Evolutionary conservation across 1,140 invertebrate species (phyloP).

Genomic region (Diplogasteroides magnus): DNA sequence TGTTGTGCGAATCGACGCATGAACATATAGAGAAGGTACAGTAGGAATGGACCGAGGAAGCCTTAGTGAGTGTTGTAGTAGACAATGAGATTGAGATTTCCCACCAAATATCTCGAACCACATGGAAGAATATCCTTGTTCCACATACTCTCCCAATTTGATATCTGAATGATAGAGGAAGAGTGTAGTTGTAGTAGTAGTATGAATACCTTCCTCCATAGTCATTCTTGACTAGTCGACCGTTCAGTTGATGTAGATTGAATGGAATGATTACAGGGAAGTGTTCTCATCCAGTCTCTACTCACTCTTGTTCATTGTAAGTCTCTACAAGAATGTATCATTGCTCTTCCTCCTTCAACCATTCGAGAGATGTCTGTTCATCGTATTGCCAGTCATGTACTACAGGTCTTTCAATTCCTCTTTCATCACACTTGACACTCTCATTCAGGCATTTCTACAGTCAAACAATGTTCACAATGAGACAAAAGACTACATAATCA

Average conservation of each 20-base stretch:
- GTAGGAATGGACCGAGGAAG: no score
- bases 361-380: slow-evolving; percentile 12
- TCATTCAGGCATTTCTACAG: slow-evolving; percentile 18
- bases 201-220: no score
- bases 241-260: no score
- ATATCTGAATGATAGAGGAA: no score
- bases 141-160: no score
- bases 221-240: no score
- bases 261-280: slow-evolving; percentile 21
- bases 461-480: slow-evolving; percentile 14
- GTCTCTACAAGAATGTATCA: slow-evolving; percentile 4
- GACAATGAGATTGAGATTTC: no score
- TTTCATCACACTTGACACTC: not conserved
- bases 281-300: slow-evolving; percentile 12
- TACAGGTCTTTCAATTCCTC: not conserved
- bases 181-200: no score
- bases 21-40: slow-evolving; percentile 1
- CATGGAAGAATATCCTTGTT: no score
- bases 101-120: no score
- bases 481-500: slow-evolving; percentile 19
- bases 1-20: slow-evolving; percentile 3
- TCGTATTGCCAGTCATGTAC: slow-evolving; percentile 8
- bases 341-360: not conserved
- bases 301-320: slow-evolving; percentile 11
- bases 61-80: no score